Percentiles rank a stretch among this genome's conserved stretches.
Evolutionary conservation across 1,140 invertebrate species (phyloP).

Genomic region (Meloidogyne chitwoodi): DNA sequence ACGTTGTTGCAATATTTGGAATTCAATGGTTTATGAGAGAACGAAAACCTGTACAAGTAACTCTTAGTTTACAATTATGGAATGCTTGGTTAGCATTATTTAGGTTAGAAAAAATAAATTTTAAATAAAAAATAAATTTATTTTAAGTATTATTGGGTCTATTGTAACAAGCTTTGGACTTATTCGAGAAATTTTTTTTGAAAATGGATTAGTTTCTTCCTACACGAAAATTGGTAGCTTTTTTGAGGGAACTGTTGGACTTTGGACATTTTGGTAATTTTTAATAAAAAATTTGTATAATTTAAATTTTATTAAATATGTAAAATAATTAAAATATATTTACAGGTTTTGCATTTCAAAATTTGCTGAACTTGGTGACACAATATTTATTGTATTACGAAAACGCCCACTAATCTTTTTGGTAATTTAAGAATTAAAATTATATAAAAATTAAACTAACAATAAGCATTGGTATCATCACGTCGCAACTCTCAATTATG

Average conservation of each 20-base stretch:
- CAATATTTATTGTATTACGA: slow-evolving; percentile 54
- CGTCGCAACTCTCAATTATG: slow-evolving; percentile 77
- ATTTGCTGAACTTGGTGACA: slow-evolving; percentile 59
- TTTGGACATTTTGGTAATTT: slow-evolving; percentile 61
- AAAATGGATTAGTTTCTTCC: slow-evolving; percentile 67
- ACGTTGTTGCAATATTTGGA: slow-evolving; percentile 13
- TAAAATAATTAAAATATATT: neutral
- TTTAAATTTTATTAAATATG: too few relatives aligned
- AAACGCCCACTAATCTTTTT: slow-evolving; percentile 57
- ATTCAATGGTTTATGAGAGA: slow-evolving; percentile 26
- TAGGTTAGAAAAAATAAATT: neutral
- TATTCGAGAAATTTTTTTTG: slow-evolving; percentile 41
- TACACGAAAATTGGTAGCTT: slow-evolving; percentile 67
- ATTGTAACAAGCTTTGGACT: slow-evolving; percentile 50
- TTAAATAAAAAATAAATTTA: neutral
- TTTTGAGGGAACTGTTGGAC: slow-evolving; percentile 76
- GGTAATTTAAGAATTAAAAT: slow-evolving; percentile 65
- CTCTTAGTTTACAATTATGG: slow-evolving; percentile 79
- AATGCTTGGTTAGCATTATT: slow-evolving; percentile 80
- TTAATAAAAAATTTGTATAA: too few relatives aligned
- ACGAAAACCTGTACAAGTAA: slow-evolving; percentile 70
- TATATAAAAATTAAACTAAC: slow-evolving; percentile 28
- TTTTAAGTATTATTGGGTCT: slow-evolving; percentile 73
- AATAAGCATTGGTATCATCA: slow-evolving; percentile 66
- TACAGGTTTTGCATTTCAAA: slow-evolving; percentile 51